Base-by-base conservation (phyloP, 2,113 vertebrate genomes). In the Oriolus oriolus region DNA sequence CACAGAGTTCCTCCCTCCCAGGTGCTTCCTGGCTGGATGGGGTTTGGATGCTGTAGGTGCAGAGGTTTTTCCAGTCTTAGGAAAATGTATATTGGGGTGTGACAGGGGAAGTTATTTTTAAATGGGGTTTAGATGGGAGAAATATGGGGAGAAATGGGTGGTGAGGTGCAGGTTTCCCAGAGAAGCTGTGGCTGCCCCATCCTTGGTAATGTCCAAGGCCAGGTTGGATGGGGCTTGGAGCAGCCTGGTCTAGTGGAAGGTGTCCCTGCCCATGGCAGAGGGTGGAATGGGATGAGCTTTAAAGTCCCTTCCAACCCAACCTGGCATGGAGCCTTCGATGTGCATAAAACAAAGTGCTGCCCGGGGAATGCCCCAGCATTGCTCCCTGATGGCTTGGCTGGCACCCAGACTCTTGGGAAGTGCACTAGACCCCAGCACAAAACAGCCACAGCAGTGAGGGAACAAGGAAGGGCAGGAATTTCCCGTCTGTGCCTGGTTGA, bases 301-400 rank as follows among this genome's bases (percentile, higher is more conserved):
- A 49, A 54, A 15, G 31, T 69, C 21, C 15, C 31, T 69, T 42
- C 47, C 63, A 42, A 4, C 26, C 7, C 39, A 59, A 7, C 49
- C 41, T 80, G 19, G 3, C 18, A 21, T 7, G 54, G 31, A 59
- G 69, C 18, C 68, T 79, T 45, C 9, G 13, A 21, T 19, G 2
- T 1, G 0, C 11, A 0, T 50, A 23, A 45, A 56, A 16, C 12
- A 14, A 2, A 13, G 41, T 37, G 28, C 31, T 85, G 59, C 41
- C 45, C n/a, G 18, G 39, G 2, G 9, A 19, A 49, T 6, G 57
- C 39, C 24, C n/a, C 0, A 0, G 76, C 42, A 53, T 13, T 6
- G 9, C 11, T 9, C 9, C 23, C 20, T 10, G 30, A 16, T 47
- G 50, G 54, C 49, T 79, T 52, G 5, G 1, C 33, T 42, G 42